These are phyloP conservation scores for Myripristis jacobus DNA, from an alignment of 2,797 vertebrate genomes.

Conservation along the genomic window DNA sequence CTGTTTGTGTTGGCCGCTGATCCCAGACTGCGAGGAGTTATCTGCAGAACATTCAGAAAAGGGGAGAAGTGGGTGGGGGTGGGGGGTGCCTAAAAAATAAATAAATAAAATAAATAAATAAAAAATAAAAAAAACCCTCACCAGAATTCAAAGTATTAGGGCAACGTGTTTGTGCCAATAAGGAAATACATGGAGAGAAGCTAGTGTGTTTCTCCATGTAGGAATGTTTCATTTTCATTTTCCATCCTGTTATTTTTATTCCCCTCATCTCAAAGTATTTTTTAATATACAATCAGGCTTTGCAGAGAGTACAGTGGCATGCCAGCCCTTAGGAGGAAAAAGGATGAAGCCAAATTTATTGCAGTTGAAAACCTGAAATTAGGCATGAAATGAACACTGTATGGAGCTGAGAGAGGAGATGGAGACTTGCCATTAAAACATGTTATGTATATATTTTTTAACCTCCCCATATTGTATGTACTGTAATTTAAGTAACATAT, in stretches of 20 bases:
- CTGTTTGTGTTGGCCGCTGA: slow-evolving; percentile 83
- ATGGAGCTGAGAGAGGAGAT: background rate
- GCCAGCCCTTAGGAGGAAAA: slow-evolving; percentile 19
- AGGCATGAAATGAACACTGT: background rate
- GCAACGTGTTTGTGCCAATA: slow-evolving; percentile 58
- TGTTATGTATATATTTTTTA: background rate
- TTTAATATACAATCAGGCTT: slow-evolving; percentile 32
- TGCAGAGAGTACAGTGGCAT: slow-evolving; percentile 21
- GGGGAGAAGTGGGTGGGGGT: slow-evolving; percentile 6
- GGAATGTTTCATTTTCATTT: slow-evolving; percentile 65
- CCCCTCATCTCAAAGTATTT: slow-evolving; percentile 33
- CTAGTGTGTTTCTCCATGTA: slow-evolving; percentile 58
- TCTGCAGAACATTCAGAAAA: slow-evolving; percentile 71
- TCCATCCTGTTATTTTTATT: slow-evolving; percentile 41
- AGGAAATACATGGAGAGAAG: slow-evolving; percentile 63
- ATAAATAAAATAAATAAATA: too few species aligned
- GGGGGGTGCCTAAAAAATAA: background rate
- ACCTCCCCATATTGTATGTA: background rate
- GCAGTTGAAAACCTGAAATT: slow-evolving; percentile 22
- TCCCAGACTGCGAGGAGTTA: slow-evolving; percentile 70
- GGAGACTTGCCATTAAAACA: background rate
- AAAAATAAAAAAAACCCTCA: slow-evolving; percentile 36
- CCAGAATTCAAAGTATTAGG: slow-evolving; percentile 74
- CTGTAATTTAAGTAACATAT: background rate
- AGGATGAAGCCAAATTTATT: slow-evolving; percentile 26